Percentiles rank a stretch among this genome's conserved stretches.
These are phyloP conservation scores for Ectemnius cavifrons DNA, from an alignment of 2,888 invertebrate genomes.

Conservation along the genomic window DNA sequence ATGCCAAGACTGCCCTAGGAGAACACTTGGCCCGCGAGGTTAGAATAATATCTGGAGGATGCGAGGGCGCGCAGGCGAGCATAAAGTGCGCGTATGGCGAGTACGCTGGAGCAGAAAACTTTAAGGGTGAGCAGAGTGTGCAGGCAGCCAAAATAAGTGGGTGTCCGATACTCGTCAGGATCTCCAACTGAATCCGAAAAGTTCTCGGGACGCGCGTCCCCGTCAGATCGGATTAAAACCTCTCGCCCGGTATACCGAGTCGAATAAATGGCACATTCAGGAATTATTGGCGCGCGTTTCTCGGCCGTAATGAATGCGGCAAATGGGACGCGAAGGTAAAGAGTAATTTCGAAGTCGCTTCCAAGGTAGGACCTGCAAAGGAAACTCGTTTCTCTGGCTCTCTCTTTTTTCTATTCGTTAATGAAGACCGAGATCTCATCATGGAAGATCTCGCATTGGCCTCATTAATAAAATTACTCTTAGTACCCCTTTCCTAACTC, in stretches of 20 bases:
- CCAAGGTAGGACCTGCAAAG: too few relatives aligned
- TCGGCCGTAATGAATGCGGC: neutral
- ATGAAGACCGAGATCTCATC: too few relatives aligned
- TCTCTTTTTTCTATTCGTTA: too few relatives aligned
- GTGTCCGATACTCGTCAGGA: constrained; percentile 33
- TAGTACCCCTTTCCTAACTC: neutral
- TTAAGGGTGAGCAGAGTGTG: constrained; percentile 56
- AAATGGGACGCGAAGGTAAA: too few relatives aligned
- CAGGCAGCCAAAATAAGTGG: constrained; percentile 53
- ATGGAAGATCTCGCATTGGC: too few relatives aligned
- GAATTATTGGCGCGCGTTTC: neutral
- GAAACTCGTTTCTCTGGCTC: too few relatives aligned
- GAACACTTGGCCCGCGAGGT: constrained; percentile 27
- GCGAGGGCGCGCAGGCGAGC: constrained; percentile 38
- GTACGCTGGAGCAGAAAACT: constrained; percentile 55
- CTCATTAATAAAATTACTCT: too few relatives aligned
- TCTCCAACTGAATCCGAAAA: constrained; percentile 26
- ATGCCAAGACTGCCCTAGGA: neutral
- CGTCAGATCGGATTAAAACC: constrained; percentile 31
- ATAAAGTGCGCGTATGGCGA: constrained; percentile 47
- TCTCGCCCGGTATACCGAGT: neutral
- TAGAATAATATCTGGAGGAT: constrained; percentile 37
- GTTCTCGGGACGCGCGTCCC: constrained; percentile 11
- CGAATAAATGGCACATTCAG: constrained; percentile 3
- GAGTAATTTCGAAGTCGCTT: too few relatives aligned